These are phyloP conservation scores for Limnephilus marmoratus DNA, from an alignment of 2,888 invertebrate species.

Conservation along the genomic window DNA sequence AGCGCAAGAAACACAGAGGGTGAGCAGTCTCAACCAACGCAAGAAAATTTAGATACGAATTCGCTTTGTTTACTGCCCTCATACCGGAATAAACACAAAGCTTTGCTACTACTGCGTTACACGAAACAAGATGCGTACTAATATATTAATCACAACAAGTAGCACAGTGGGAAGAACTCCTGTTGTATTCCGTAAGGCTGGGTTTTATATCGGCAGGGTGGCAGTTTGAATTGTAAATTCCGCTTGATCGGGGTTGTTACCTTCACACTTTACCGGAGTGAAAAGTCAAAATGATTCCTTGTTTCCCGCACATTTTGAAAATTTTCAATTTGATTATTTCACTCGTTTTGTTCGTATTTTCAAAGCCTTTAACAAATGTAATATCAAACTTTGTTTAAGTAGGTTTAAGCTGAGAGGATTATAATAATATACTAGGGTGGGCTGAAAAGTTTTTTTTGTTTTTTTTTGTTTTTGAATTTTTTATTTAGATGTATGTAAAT, in stretches of 20 bases:
- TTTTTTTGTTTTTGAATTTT: too few relatives aligned
- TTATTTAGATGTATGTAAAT: too few relatives aligned
- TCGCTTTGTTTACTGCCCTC: not conserved
- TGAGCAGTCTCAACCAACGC: not conserved
- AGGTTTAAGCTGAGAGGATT: too few relatives aligned
- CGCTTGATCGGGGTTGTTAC: not conserved
- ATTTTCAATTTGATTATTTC: not conserved
- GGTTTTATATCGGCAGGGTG: constrained; percentile 26
- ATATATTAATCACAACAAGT: not conserved
- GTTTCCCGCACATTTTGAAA: not conserved
- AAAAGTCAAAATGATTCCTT: constrained; percentile 7
- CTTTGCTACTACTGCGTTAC: not conserved
- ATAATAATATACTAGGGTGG: too few relatives aligned
- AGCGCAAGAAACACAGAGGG: not conserved
- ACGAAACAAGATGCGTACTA: not conserved
- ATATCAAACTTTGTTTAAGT: not conserved
- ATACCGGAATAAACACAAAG: not conserved
- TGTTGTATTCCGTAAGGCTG: not conserved
- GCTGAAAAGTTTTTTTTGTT: too few relatives aligned
- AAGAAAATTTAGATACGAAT: constrained; percentile 25
- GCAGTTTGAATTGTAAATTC: constrained; percentile 43
- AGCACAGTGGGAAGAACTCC: constrained; percentile 1
- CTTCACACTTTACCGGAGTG: not conserved
- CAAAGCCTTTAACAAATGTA: not conserved
- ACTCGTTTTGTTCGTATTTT: not conserved